Evolutionary conservation across 1,140 invertebrate species (phyloP).

Genomic region (Octopus bimaculoides): DNA sequence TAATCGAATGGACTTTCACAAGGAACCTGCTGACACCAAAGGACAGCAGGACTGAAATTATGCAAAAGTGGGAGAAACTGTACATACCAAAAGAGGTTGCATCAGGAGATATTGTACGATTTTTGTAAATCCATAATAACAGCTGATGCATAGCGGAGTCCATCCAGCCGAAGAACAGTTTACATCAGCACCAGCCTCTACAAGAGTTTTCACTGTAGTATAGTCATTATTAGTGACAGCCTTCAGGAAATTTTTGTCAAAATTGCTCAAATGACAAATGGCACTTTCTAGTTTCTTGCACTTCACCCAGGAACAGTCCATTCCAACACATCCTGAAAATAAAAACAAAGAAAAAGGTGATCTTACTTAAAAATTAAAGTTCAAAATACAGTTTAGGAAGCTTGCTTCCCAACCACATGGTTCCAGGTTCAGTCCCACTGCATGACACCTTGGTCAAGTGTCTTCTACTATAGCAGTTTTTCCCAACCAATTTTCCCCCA

Average conservation of each 20-base stretch:
- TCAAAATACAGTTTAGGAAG: no score
- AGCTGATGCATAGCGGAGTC: constrained; percentile 27
- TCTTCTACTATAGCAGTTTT: no score
- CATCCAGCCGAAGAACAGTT: constrained; percentile 21
- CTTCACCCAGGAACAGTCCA: constrained; percentile 21
- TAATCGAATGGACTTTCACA: no score
- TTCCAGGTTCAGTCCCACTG: no score
- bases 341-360: not conserved
- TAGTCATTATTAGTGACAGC: constrained; percentile 20
- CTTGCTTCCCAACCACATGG: no score
- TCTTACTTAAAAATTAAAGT: no score
- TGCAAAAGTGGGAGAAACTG: not conserved
- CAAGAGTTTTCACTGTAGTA: constrained; percentile 15
- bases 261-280: constrained; percentile 13
- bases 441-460: no score
- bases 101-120: constrained; percentile 22
- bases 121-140: constrained; percentile 22
- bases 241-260: constrained; percentile 21
- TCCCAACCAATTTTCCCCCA: no score
- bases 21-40: no score
- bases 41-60: no score
- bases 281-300: constrained; percentile 25
- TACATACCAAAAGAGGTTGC: constrained; percentile 1
- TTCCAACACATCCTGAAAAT: constrained; percentile 6
- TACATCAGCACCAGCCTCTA: constrained; percentile 18